Conservation (phyloP, 2,113 vertebrate species). For the Cisticola juncidis region DNA sequence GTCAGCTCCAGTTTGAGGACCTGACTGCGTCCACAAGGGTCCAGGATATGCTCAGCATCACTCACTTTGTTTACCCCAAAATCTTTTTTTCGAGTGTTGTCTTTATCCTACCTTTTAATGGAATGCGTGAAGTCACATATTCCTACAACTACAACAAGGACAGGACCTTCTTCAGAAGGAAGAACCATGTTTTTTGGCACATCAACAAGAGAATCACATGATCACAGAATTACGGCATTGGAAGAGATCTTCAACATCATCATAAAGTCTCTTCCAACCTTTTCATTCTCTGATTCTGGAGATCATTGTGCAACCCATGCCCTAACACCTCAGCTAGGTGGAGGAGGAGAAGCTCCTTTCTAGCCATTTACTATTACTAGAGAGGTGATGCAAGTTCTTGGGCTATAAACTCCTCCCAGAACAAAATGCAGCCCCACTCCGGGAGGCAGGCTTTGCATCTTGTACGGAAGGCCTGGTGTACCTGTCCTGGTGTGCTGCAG, state of each 20-base stretch:
- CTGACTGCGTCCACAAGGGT: background rate
- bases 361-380: background rate
- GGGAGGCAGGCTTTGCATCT: background rate
- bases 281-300: background rate
- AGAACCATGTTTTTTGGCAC: background rate
- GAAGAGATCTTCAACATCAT: background rate
- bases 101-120: background rate
- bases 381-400: background rate
- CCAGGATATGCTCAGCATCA: background rate
- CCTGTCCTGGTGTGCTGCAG: background rate
- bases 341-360: background rate
- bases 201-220: background rate
- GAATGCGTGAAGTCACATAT: background rate
- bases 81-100: rapidly evolving
- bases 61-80: background rate
- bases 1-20: background rate
- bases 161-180: background rate
- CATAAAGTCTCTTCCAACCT: background rate
- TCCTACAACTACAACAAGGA: background rate
- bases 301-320: background rate
- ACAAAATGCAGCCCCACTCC: background rate
- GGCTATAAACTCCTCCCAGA: background rate
- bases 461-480: background rate
- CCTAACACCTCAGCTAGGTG: background rate
- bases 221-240: background rate